Conservation (phyloP, 1,140 invertebrate species). For the Venustaconcha ellipsiformis region DNA sequence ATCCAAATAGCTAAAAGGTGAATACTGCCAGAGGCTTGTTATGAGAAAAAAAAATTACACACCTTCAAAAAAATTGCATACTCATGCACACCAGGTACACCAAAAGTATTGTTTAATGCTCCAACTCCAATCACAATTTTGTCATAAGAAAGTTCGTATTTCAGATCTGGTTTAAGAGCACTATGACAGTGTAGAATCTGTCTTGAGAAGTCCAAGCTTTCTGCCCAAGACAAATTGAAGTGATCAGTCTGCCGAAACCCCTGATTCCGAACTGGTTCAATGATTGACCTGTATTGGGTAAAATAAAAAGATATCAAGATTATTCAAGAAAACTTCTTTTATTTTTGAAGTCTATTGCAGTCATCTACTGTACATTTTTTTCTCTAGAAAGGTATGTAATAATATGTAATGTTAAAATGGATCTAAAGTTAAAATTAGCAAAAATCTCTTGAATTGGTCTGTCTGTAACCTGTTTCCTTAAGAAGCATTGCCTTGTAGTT, state of each 20-base stretch:
- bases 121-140: conserved; percentile 69
- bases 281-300: conserved; percentile 64
- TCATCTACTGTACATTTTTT: too few species aligned
- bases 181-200: conserved; percentile 54
- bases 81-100: conserved; percentile 66
- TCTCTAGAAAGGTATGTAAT: too few species aligned
- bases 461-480: too few species aligned
- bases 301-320: too few species aligned
- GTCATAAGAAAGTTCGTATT: conserved; percentile 63
- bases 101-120: conserved; percentile 68
- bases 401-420: too few species aligned
- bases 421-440: too few species aligned
- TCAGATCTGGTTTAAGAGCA: conserved; percentile 47
- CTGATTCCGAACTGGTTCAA: conserved; percentile 68
- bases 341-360: too few species aligned
- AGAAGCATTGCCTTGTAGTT: too few species aligned
- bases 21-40: too few species aligned
- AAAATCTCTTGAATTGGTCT: too few species aligned
- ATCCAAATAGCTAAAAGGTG: too few species aligned
- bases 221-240: conserved; percentile 65
- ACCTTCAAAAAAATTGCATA: conserved; percentile 70
- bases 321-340: too few species aligned
- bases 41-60: conserved; percentile 15
- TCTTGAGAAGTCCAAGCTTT: conserved; percentile 54
- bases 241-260: conserved; percentile 64